A percentile compares a stretch with the other conserved stretches of the same genome.
Evolutionary conservation across 2,888 invertebrate species (phyloP).

Genomic region (Amiota mariae): DNA sequence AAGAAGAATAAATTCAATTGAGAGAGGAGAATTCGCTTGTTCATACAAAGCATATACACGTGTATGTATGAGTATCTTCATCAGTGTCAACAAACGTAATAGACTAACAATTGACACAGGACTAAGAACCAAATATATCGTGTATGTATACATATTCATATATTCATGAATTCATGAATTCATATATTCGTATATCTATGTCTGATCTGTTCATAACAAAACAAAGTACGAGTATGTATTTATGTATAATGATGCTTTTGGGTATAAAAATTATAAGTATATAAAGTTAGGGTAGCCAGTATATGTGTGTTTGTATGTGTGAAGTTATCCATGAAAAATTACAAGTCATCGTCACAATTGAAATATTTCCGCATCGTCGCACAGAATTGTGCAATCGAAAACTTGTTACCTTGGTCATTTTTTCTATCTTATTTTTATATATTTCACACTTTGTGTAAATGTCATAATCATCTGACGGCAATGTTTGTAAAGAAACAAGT

Average conservation of each 20-base stretch:
- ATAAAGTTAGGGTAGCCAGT: not conserved
- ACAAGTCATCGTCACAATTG: constrained; percentile 66
- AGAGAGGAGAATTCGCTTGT: not conserved
- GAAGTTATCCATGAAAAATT: constrained; percentile 61
- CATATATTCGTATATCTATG: constrained; percentile 20
- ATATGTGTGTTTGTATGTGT: constrained; percentile 6
- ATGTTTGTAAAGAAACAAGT: not conserved
- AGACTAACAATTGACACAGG: constrained; percentile 54
- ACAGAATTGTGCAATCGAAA: constrained; percentile 57
- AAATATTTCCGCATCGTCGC: constrained; percentile 65
- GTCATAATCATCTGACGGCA: not conserved
- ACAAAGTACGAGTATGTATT: no score
- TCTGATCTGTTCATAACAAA: constrained; percentile 14
- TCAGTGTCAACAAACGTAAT: constrained; percentile 48
- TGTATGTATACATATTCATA: not conserved
- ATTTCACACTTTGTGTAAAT: not conserved
- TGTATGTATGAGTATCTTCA: constrained; percentile 15
- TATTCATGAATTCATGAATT: not conserved
- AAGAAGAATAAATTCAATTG: no score
- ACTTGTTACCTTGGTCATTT: not conserved
- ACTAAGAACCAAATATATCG: not conserved
- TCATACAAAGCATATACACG: constrained; percentile 8
- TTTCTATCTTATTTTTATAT: not conserved
- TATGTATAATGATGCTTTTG: no score
- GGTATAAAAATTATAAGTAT: no score